A percentile compares a stretch with the other conserved stretches of the same genome.
Evolutionary conservation across 2,113 vertebrate species (phyloP).

Genomic region (Charina bottae): DNA sequence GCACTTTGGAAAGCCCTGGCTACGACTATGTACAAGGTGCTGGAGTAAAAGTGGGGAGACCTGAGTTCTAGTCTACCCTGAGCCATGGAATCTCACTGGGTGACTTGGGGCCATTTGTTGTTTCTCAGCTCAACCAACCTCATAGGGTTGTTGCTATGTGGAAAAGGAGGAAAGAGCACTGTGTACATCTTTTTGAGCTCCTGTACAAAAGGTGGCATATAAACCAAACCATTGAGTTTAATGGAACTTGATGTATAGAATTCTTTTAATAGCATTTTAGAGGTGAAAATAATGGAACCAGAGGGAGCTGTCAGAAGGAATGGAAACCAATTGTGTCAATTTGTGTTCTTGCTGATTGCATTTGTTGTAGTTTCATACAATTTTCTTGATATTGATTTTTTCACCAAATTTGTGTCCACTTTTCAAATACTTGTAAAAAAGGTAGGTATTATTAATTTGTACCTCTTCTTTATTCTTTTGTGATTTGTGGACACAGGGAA

Average conservation of each 20-base stretch:
- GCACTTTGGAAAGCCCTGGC: too few species aligned
- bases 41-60: background rate
- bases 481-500: background rate
- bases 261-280: background rate
- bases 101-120: background rate
- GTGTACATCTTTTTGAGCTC: background rate
- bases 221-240: background rate
- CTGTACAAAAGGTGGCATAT: background rate
- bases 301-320: background rate
- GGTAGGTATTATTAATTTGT: background rate
- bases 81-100: background rate
- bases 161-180: background rate
- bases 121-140: background rate
- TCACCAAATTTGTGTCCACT: background rate
- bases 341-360: background rate
- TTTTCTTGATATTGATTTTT: background rate
- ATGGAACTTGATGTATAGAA: background rate
- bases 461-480: background rate
- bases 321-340: background rate
- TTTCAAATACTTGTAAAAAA: background rate
- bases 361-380: background rate
- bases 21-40: background rate
- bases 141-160: background rate
- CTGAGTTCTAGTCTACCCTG: background rate
- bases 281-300: background rate